Conservation (phyloP, 2,113 vertebrate species). For the Pterophyllum scalare region DNA sequence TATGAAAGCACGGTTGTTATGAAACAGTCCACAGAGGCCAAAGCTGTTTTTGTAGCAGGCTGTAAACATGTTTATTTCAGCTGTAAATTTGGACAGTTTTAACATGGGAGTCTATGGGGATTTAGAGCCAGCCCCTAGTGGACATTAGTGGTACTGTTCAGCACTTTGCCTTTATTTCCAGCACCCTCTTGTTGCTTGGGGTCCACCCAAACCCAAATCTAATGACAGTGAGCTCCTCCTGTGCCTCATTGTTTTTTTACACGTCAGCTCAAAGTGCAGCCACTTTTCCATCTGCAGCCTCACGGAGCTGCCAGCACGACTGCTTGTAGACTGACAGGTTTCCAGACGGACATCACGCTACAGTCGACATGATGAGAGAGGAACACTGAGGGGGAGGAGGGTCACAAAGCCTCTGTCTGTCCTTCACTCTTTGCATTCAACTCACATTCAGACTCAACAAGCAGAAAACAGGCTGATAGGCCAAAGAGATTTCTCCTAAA, state of each 20-base stretch:
- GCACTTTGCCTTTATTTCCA: too few relatives aligned
- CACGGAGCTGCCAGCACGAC: not conserved
- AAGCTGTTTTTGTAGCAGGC: not conserved
- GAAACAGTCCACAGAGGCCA: not conserved
- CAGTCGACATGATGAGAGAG: not conserved
- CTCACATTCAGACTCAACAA: not conserved
- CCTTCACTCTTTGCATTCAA: not conserved
- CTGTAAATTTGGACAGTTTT: not conserved
- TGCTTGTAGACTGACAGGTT: too few relatives aligned
- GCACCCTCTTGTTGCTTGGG: too few relatives aligned
- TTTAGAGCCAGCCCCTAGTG: too few relatives aligned
- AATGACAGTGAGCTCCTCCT: not conserved
- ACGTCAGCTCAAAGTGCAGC: not conserved
- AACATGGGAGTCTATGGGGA: too few relatives aligned
- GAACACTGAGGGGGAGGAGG: not conserved
- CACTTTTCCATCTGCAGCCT: not conserved
- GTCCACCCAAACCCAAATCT: not conserved
- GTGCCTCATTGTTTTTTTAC: not conserved
- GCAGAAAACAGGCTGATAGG: not conserved
- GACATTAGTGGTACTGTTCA: too few relatives aligned
- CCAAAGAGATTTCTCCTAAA: accelerated
- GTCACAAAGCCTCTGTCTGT: not conserved
- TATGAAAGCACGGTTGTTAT: not conserved
- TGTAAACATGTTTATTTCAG: not conserved
- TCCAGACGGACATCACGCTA: not conserved